Base-by-base conservation (phyloP, 1,140 invertebrate genomes). In the Hestina assimilis region DNA sequence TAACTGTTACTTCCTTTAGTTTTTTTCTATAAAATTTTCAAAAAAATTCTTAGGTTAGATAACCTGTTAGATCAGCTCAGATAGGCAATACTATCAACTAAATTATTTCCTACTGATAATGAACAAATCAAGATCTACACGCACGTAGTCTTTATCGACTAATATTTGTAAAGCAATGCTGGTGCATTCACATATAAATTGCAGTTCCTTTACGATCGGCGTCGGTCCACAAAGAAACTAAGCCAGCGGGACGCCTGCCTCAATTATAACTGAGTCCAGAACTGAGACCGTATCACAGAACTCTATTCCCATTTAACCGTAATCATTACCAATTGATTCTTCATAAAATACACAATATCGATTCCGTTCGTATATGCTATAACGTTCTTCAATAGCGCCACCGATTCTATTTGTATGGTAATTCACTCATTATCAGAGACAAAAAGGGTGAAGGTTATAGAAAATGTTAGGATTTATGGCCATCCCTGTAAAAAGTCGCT, bases 331-430 rank as follows among this genome's bases (percentile, higher is more conserved):
- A 9, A 38, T 17, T 19, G 33, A 26, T 23, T 50, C 47, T 20
- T 12, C 17, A 50, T 45, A 11, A 24, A 45, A 12, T 35, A 38
- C 7, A 9, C 9, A 20, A 17, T 19, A 11, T 12, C 9, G 33
- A 11, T 12, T n/a, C 19, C 45, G 20, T 15, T 38, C 33, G 33
- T 17, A 28, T 28, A 24, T 40, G 51, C 14, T n/a, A 43, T 43
- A 11, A 12, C 11, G 40, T 46, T 52, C 38, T 11, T 14, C 35
- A n/a, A 43, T 40, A 24, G 23, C 21, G 47, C 31, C 48, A 28
- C 24, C 71, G 68, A 69, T 77, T 75, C 79, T 82, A 83, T 86
- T 82, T 82, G 80, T 86, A 86, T 86, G 83, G 70, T 83, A 86
- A 86, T 86, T 60, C 58, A 65, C 83, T 86, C 83, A 83, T 86